phyloP scores from a whole-genome alignment of 2,888 invertebrate genomes.

The Orthosia incerta region DNA sequence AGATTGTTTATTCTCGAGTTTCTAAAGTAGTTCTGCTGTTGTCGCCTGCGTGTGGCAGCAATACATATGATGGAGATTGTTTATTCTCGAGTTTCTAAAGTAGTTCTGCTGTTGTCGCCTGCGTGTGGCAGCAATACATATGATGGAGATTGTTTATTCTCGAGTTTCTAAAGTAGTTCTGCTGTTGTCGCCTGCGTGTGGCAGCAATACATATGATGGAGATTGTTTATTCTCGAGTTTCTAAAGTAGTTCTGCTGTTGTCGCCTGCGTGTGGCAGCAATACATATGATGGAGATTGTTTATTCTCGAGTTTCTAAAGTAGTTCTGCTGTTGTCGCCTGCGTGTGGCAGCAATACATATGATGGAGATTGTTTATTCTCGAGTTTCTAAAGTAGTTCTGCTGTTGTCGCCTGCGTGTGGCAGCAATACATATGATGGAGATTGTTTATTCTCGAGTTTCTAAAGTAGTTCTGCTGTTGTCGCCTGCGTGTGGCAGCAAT shows the following conservation, averaged over 20 bases:
- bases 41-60: neutral
- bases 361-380: too few species aligned
- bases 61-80: neutral
- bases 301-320: too few species aligned
- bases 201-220: neutral
- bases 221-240: too few species aligned
- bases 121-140: neutral
- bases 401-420: neutral
- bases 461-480: neutral
- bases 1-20: too few species aligned
- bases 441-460: too few species aligned
- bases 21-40: neutral
- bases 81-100: too few species aligned
- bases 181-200: neutral
- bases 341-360: neutral
- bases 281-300: slow-evolving; percentile 1
- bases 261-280: neutral
- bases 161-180: neutral
- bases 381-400: neutral
- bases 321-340: neutral
- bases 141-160: too few species aligned
- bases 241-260: neutral
- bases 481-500: neutral
- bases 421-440: neutral
- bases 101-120: neutral